Evolutionary conservation across 2,113 vertebrate genomes (phyloP), one percentile per base, ranked within the genome.

Genomic region (Oncorhynchus tshawytscha): DNA sequence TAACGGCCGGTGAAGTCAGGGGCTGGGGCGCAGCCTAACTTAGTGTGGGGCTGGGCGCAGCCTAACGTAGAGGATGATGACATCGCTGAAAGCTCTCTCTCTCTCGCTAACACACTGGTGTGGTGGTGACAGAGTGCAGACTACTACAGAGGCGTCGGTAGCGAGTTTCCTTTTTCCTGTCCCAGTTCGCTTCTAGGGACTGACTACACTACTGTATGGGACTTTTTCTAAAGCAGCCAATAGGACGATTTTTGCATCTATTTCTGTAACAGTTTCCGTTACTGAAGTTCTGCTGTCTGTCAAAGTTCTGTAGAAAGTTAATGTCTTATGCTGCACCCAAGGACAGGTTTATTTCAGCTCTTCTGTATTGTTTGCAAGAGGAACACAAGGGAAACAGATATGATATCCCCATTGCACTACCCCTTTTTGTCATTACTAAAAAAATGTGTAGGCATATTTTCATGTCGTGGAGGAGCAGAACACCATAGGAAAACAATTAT

Each of bases 111-210:
- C 29, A 27, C 12, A 74, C n/a, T 67, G 70, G 71, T 64, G 51
- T 18, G 16, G 51, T 54, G 51, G 51, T 71, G 72, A 82, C 71
- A 39, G 39, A 59, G 72, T 24, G 68, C 39, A 60, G 75, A 78
- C 45, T 7, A 54, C 72, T 29, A 45, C 18, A 13, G 49, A 49
- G 34, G 66, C 16, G 25, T 31, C 51, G 68, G 29, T 69, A 59
- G 66, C 77, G 70, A 18, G 15, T 54, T 54, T 54, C 16, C 51
- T 54, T 18, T 76, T 81, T 73, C 67, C 70, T 84, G 67, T 22
- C 39, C 74, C 71, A 70, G 57, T 72, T 79, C 71, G 72, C 72
- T 54, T 54, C 18, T 65, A 54, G n/a, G 22, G n/a, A 13, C 8
- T 22, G 11, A 49, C 34, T 22, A 48, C 68, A 22, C 20, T 11